phyloP scores from a whole-genome alignment of 2,113 vertebrate species.

The Danionella cerebrum region DNA sequence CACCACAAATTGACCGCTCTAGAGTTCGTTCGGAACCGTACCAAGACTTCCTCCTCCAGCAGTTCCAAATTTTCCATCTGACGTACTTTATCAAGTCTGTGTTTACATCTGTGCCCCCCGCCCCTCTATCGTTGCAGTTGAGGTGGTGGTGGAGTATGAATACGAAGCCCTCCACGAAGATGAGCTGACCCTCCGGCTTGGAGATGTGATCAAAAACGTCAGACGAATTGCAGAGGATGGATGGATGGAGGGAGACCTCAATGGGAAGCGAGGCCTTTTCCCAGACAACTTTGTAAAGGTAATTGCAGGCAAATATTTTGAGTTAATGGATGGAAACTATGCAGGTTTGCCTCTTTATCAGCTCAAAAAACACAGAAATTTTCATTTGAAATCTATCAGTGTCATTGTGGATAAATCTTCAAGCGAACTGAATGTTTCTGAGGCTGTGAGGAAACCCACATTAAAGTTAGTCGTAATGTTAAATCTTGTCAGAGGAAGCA shows the following conservation, averaged over 20 bases:
- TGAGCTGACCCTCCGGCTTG: conserved; percentile 82
- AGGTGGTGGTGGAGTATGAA: conserved; percentile 91
- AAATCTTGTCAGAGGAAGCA: conserved; percentile 3
- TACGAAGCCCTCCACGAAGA: conserved; percentile 88
- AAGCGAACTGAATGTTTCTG: not conserved
- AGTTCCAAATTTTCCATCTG: too few relatives aligned
- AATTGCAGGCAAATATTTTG: not conserved
- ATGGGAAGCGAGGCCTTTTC: conserved; percentile 85
- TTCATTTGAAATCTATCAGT: not conserved
- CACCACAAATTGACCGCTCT: too few relatives aligned
- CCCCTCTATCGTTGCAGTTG: conserved; percentile 60
- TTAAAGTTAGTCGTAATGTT: not conserved
- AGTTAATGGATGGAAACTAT: too few relatives aligned
- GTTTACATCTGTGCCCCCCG: too few relatives aligned
- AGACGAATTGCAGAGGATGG: conserved; percentile 85
- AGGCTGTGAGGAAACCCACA: not conserved
- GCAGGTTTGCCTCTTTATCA: too few relatives aligned
- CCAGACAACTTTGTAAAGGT: conserved; percentile 99
- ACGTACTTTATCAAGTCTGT: too few relatives aligned
- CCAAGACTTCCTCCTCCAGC: too few relatives aligned
- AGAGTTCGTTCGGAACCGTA: too few relatives aligned
- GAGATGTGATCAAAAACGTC: conserved; percentile 88
- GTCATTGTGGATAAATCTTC: not conserved
- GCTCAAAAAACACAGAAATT: too few relatives aligned
- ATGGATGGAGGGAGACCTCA: conserved; percentile 92